These are phyloP conservation scores for Rhea pennata DNA, from an alignment of 2,113 vertebrate genomes.

Conservation along the genomic window DNA sequence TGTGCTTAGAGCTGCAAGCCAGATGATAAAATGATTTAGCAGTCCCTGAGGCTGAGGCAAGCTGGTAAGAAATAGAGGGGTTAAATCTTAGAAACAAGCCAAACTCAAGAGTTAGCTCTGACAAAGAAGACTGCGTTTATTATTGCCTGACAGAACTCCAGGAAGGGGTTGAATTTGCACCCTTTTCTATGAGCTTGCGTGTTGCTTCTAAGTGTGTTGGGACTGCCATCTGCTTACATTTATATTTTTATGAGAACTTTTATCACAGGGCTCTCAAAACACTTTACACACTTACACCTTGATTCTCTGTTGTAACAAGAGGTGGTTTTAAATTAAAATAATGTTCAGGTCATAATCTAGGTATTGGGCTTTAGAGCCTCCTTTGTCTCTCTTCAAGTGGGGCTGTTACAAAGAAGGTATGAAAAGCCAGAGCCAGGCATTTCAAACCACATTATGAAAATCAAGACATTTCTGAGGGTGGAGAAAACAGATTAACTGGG, in stretches of 20 bases:
- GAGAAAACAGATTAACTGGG: not conserved
- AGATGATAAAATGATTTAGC: not conserved
- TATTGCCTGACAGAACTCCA: not conserved
- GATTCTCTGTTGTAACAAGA: slow-evolving; percentile 63
- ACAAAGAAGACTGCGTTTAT: not conserved
- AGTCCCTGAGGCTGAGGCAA: not conserved
- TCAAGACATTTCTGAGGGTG: not conserved
- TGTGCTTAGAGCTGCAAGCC: not conserved
- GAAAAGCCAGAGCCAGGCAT: slow-evolving; percentile 16
- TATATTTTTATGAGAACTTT: slow-evolving; percentile 62
- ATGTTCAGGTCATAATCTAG: slow-evolving; percentile 36
- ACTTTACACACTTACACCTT: slow-evolving; percentile 65
- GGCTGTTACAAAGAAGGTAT: slow-evolving; percentile 35
- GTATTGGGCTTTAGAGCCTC: slow-evolving; percentile 61
- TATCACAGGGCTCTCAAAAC: slow-evolving; percentile 59
- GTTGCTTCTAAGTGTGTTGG: slow-evolving; percentile 1
- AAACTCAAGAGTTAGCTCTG: not conserved
- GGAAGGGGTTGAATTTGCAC: not conserved
- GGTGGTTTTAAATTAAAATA: slow-evolving; percentile 64
- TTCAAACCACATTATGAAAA: slow-evolving; percentile 6
- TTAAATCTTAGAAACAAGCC: not conserved
- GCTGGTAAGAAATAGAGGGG: not conserved
- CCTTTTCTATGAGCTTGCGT: not conserved
- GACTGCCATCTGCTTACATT: slow-evolving; percentile 61
- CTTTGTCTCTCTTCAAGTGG: slow-evolving; percentile 35